Evolutionary conservation across 2,113 vertebrate genomes (phyloP), one percentile per base, ranked within the genome.

Genomic region (Plecotus auritus): DNA sequence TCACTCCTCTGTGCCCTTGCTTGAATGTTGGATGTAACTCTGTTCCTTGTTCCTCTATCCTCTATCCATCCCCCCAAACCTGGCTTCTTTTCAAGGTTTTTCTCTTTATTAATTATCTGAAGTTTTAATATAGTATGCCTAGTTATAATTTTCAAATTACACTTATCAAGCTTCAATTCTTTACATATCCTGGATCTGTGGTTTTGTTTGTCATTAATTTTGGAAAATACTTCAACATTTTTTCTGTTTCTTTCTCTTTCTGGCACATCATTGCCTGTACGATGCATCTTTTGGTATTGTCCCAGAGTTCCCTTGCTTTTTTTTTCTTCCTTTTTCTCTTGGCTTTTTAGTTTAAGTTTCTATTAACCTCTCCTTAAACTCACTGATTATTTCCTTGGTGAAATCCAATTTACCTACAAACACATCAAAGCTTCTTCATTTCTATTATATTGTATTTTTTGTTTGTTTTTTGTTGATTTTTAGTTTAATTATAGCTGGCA

Each of bases 301-400:
- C 13, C 17, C 26, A 59, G 16, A 26, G 13, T 47, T 66, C 20
- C 23, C 56, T 59, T 59, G 23, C 23, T 26, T 59, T 81, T 59
- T 45, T 42, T 13, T 10, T 22, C 2, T 45, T 73, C 4, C 23
- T 42, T 9, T 61, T 59, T 70, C 54, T 37, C 10, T 81, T 81
- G 74, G 28, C 9, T 73, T 94, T 94, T 73, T 23, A 81, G 11
- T 72, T 51, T 61, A 47, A 81, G 4, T 82, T 81, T 85, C 14
- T 74, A 12, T 61, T 61, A 32, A 74, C 16, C 5, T 81, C 7
- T 35, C 40, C 22, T 85, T 3, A n/a, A 66, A 0, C 16, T 84
- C 10, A 35, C 0, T 59, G 22, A 47, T 80, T 32, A 56, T 85
- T 67, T 49, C 45, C 7, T 80, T 85, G 37, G 32, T 40, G 20